Evolutionary conservation across 2,888 invertebrate genomes (phyloP), one percentile per base, ranked within the genome.

Genomic region (Tetheella fluctuosa): DNA sequence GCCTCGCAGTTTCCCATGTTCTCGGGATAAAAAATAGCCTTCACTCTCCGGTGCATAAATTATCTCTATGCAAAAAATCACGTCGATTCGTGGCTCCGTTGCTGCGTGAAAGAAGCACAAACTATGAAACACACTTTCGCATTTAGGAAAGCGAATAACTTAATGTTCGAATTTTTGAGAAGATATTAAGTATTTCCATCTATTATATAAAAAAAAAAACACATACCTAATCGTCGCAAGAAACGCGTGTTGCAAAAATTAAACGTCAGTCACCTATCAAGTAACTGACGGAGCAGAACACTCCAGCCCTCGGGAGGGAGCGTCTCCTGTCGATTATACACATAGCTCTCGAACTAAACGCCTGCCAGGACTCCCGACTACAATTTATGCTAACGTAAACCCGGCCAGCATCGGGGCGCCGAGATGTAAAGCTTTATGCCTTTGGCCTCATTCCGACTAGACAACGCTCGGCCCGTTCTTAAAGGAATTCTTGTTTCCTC

Each of bases 241-340:
- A 56, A 64, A 64, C 64, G 69, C 70, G 68, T 76, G 77, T 78
- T 76, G 81, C 78, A 89, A 87, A 89, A 86, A 89, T 89, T 84
- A 84, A 89, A 87, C 83, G 85, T 87, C 88, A 87, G 78, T 88
- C 85, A 81, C 81, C 80, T 83, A 85, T 87, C 84, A 85, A 79
- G 80, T 76, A 84, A 77, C 80, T 81, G 84, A 75, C 85, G 80
- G 78, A 83, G 85, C 83, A 81, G 80, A 85, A 82, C 77, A 73
- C 66, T 65, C 73, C 69, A 77, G 77, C 80, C 82, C 80, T 79
- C 69, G 77, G 71, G 77, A 81, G 78, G 76, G 75, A 81, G 78
- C 80, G 75, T 82, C 84, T 80, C 81, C 81, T 80, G 81, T 84
- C 83, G 81, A 84, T 85, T 85, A 83, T 80, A 80, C 79, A 76